Base-by-base conservation (phyloP, 2,888 invertebrate genomes). In the Tipula lateralis region DNA sequence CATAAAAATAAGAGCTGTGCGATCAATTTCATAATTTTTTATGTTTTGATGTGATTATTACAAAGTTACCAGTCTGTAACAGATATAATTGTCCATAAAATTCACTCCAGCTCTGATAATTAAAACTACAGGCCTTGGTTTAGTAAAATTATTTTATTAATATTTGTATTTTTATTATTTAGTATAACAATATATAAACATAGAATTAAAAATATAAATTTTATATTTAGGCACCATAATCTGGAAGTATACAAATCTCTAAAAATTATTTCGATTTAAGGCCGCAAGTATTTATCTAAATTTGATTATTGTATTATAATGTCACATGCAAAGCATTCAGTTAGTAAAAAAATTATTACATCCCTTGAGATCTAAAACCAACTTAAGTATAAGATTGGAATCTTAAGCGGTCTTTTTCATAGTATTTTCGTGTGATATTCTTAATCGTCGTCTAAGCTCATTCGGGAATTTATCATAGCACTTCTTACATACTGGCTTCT, bases 401-500 rank as follows among this genome's bases (percentile, higher is more conserved):
- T 36, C 34, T 39, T 36, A 84, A 84, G 39, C 44, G 13, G 30
- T 88, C 88, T 92, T 91, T 87, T 92, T 93, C 86, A 94, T 93
- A 80, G 95, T 94, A 88, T 95, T 94, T 89, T 96, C 95, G 88
- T 96, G 96, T 87, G 97, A 96, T 87, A 96, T 95, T 86, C 97
- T 95, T 89, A 99, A 92, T 19, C 99, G 93, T 86, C 97, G 96
- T 85, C 98, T 94, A 87, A 99, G 91, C 91, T 99, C 99, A 44
- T 93, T 92, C 0, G 99, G 99, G 91, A 99, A 97, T 88, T 95
- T 95, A 88, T 99, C 99, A 90, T 99, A 99, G 91, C 99, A 99
- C 88, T 97, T 96, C 91, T 99, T 98, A 91, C 99, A 99, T 12
- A 97, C 98, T 36, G 99, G 99, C 88, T 98, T 97, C 91, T 99